Conservation (phyloP, 2,797 vertebrate species). For the Heterohyrax brucei region DNA sequence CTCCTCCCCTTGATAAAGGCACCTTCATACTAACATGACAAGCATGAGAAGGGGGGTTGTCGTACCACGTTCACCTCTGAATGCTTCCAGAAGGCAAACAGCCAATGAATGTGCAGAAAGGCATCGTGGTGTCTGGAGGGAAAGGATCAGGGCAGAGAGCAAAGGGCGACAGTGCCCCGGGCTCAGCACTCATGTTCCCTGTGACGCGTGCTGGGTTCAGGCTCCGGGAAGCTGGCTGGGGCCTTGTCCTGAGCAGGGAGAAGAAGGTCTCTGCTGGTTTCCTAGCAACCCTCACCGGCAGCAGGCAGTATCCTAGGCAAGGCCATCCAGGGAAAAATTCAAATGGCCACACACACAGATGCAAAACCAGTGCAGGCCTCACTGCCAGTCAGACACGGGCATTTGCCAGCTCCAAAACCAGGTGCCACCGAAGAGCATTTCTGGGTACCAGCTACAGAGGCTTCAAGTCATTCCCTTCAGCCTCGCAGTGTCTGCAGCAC, state of each 20-base stretch:
- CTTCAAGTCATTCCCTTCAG: neutral
- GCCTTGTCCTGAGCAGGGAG: conserved; percentile 81
- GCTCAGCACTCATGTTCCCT: conserved; percentile 36
- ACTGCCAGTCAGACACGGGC: neutral
- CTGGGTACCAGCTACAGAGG: fast-evolving
- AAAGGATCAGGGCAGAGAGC: neutral
- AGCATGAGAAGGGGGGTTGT: neutral
- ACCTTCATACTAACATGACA: neutral
- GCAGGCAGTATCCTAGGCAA: conserved; percentile 80
- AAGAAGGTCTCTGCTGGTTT: conserved; percentile 76
- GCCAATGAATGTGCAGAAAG: conserved; percentile 6
- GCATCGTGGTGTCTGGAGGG: neutral
- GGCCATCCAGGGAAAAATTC: conserved; percentile 63
- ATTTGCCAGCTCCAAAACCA: neutral
- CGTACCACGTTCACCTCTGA: fast-evolving
- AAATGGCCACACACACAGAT: conserved; percentile 76
- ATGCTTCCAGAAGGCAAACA: fast-evolving
- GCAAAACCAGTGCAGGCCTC: neutral
- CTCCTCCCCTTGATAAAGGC: neutral
- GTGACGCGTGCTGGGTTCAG: conserved; percentile 62
- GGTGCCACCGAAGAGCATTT: neutral
- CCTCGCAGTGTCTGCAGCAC: neutral
- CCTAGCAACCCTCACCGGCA: conserved; percentile 85
- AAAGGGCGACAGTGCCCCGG: neutral
- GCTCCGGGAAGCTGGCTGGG: neutral